Conservation (phyloP, 2,888 invertebrate species). For the Athrips mouffetella region DNA sequence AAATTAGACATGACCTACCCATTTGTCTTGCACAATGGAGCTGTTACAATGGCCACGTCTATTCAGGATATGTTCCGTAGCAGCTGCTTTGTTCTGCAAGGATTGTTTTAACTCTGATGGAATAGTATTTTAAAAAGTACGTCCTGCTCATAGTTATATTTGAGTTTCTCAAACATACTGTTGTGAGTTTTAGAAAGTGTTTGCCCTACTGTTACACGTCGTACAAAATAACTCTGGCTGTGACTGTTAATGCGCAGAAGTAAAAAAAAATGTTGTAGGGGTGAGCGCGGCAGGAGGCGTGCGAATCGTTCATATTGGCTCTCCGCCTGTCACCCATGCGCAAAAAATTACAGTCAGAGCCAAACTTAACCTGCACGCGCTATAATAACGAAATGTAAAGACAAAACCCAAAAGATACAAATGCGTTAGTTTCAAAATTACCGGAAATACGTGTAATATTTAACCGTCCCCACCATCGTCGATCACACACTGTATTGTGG, state of each 20-base stretch:
- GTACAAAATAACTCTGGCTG: too few relatives aligned
- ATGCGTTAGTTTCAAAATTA: not conserved
- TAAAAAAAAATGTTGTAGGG: not conserved
- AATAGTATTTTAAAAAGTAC: too few relatives aligned
- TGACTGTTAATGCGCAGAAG: too few relatives aligned
- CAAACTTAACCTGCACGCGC: too few relatives aligned
- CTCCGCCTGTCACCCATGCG: too few relatives aligned
- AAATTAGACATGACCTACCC: constrained; percentile 2
- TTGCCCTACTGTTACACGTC: too few relatives aligned
- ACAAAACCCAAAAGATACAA: not conserved
- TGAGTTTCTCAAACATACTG: too few relatives aligned
- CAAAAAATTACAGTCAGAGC: too few relatives aligned
- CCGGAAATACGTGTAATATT: not conserved
- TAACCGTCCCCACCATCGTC: constrained; percentile 8
- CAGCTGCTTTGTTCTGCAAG: not conserved
- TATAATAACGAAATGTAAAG: too few relatives aligned
- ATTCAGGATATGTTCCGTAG: not conserved
- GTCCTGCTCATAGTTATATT: too few relatives aligned
- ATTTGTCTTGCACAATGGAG: not conserved
- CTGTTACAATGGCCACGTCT: not conserved
- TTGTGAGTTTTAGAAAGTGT: too few relatives aligned
- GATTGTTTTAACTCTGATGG: not conserved
- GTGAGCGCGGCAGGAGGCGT: not conserved
- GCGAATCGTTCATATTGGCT: too few relatives aligned
- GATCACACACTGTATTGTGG: constrained; percentile 16